phyloP scores from a whole-genome alignment of 2,113 vertebrate genomes.

The Corythoichthys haematopterus region DNA sequence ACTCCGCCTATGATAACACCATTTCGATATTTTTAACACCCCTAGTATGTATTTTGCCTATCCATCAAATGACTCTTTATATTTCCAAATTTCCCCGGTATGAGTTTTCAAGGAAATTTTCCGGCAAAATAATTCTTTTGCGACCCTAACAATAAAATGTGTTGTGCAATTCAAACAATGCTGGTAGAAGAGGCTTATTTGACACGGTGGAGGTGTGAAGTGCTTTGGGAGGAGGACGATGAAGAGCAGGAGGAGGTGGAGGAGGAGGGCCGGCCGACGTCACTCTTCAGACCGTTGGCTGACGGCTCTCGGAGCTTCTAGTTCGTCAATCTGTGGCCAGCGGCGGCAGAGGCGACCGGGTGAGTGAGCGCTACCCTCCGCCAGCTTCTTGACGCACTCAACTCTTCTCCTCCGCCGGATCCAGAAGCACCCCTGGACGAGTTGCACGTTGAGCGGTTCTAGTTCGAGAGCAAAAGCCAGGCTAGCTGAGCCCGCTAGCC shows the following conservation, averaged over 20 bases:
- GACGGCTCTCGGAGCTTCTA: slow-evolving; percentile 51
- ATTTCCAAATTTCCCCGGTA: neutral
- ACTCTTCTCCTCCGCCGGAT: slow-evolving; percentile 33
- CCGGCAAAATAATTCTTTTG: neutral
- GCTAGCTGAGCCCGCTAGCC: slow-evolving; percentile 58
- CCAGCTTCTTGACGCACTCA: slow-evolving; percentile 36
- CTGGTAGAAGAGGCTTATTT: neutral
- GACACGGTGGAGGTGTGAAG: slow-evolving; percentile 1
- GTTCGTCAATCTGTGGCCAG: slow-evolving; percentile 63
- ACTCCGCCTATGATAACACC: too few relatives aligned
- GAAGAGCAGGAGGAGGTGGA: slow-evolving; percentile 6
- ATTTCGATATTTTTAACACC: too few relatives aligned
- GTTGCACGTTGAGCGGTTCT: slow-evolving; percentile 39
- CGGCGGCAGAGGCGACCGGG: slow-evolving; percentile 51
- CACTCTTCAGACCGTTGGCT: slow-evolving; percentile 51
- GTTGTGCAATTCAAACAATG: neutral
- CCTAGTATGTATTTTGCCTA: too few relatives aligned
- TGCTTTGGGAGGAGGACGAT: neutral
- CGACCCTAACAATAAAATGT: neutral
- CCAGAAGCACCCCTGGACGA: slow-evolving; percentile 13
- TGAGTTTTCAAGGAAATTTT: neutral
- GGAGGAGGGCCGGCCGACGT: slow-evolving; percentile 62
- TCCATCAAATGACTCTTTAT: neutral
- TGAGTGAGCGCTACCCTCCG: slow-evolving; percentile 25
- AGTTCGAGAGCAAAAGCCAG: slow-evolving; percentile 53